Conservation (phyloP, 1,140 invertebrate species). For the Drosophila nasuta region DNA sequence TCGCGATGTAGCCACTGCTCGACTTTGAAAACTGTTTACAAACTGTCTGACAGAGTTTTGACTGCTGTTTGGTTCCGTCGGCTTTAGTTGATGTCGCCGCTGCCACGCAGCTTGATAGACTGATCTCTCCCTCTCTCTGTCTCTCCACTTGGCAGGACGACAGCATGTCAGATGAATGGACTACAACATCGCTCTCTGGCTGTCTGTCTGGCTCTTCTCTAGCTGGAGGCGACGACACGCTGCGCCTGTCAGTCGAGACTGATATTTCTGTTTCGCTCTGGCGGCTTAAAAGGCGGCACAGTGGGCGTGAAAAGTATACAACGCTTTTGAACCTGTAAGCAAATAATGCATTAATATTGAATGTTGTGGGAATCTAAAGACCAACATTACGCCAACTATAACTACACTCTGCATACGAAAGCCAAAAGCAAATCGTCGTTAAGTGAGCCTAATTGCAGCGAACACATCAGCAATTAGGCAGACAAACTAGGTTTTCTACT, state of each 20-base stretch:
- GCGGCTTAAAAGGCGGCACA: conserved; percentile 52
- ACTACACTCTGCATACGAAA: not conserved
- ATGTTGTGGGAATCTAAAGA: conserved; percentile 19
- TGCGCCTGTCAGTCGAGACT: conserved; percentile 43
- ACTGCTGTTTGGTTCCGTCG: conserved; percentile 67
- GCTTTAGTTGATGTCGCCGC: conserved; percentile 34
- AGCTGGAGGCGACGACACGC: conserved; percentile 72
- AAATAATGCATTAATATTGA: conserved; percentile 44
- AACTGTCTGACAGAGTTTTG: conserved; percentile 82
- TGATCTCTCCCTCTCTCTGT: conserved; percentile 52
- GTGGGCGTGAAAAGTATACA: conserved; percentile 61
- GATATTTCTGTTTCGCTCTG: conserved; percentile 1
- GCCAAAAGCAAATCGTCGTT: not conserved
- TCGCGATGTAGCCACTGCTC: conserved; percentile 61
- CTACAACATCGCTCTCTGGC: not conserved
- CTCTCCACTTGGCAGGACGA: conserved; percentile 30
- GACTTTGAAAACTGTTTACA: conserved; percentile 79
- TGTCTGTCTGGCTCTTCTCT: conserved; percentile 7
- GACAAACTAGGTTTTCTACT: not conserved
- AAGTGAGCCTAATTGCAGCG: conserved; percentile 3
- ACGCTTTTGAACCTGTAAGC: conserved; percentile 16
- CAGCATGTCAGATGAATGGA: conserved; percentile 33
- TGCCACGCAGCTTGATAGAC: conserved; percentile 62
- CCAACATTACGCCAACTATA: conserved; percentile 5
- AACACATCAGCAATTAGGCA: conserved; percentile 6